Evolutionary conservation across 2,888 invertebrate genomes (phyloP), one percentile per base, ranked within the genome.

Genomic region (Adela reaumurella): DNA sequence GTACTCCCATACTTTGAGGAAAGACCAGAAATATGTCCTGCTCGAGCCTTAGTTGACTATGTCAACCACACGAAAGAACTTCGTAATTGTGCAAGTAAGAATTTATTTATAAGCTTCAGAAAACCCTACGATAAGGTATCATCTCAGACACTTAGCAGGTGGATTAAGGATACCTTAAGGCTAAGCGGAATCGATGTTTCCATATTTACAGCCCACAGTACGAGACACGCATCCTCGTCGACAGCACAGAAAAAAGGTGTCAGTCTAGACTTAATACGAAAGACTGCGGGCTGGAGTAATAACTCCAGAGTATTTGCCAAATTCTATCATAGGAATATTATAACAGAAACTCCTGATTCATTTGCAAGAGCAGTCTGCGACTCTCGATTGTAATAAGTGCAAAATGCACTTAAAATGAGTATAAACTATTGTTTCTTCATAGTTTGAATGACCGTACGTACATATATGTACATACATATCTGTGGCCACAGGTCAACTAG

Each of bases 161-260:
- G 56, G 57, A 42, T 58, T 17, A 55, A 53, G 28, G 19, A n/a
- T 16, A 50, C 50, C 3, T 41, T 57, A 11, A 35, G 29, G 8
- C 19, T 20, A 8, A 51, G 53, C 16, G 56, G 58, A 10, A 50
- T 57, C 8, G 53, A 57, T 46, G 43, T 43, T 2, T 44, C 41
- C 17, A 49, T 48, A 1, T 52, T 52, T 41, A 35, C 47, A n/a
- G 52, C 54, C 1, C 54, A 55, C 43, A 52, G 51, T 19, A 58
- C 58, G 1, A 46, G 58, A 41, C 58, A 60, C 45, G 56, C 60
- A 3, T 43, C 58, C 8, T 57, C 59, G 6, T 59, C 58, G 1
- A 50, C 50, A 10, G 59, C 58, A 1, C 43, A 48, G 8, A 53
- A 52, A 45, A 24, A 49, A 11, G 57, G 58, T 1, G 45, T 59